Base-by-base conservation (phyloP, 1,140 invertebrate genomes). In the Hypothenemus hampei region DNA sequence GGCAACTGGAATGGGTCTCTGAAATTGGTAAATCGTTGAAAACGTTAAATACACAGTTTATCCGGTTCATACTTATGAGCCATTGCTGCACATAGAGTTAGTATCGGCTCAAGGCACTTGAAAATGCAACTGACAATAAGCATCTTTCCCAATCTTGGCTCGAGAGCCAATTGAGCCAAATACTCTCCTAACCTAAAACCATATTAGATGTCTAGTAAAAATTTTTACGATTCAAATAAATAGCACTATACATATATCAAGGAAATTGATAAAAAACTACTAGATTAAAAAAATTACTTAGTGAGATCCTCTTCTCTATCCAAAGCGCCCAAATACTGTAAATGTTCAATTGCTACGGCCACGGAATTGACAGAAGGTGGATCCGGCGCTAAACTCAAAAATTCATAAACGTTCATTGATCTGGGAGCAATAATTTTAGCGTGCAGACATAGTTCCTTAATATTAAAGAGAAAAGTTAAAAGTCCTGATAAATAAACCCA, bases 41-140 rank as follows among this genome's bases (percentile, higher is more conserved):
- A 2, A 2, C 13, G 26, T 13, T 1, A 31, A 13, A 31, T 2
- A 31, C 1, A 1, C 13, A 11, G 26, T 31, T 3, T 31, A 31
- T 21, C 49, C 45, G 50, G 49, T 43, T 78, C 78, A 70, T 81
- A 87, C 74, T 86, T 86, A 64, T 92, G 85, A 1, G 87, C 82
- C 46, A 98, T 74, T 33, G 84, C 81, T 67, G 91, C 90, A 8
- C 92, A 91, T 39, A 98, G 88, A 0, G 93, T 97, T 18, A 98
- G 72, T 19, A 98, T 80, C 4, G 96, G 96, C 76, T 97, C 93
- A 1, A 98, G 72, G 69, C 96, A 98, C 69, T 93, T 93, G 21
- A 98, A 77, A 3, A 96, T 82, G 16, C 93, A 85, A 2, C 89
- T 85, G 69, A 92, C 94, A 2, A 98, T 73, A 19, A 99, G 72